Conservation (phyloP, 2,797 vertebrate genomes). For the Hemitrygon akajei region DNA sequence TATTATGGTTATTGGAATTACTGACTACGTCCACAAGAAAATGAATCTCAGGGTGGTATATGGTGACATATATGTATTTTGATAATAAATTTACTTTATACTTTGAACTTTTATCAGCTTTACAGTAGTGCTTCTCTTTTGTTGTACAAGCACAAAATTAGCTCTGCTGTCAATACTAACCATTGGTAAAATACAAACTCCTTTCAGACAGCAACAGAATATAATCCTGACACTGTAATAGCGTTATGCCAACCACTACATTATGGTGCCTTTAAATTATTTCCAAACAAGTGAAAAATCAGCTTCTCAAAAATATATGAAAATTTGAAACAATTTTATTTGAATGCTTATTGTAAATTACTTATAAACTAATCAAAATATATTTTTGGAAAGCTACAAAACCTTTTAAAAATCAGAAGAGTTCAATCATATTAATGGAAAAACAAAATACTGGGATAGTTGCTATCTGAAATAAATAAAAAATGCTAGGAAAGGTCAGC, state of each 20-base stretch:
- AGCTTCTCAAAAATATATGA: background rate
- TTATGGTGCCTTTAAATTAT: background rate
- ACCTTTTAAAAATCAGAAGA: background rate
- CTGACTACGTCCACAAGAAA: too few species aligned
- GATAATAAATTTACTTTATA: too few species aligned
- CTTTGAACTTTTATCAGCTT: too few species aligned
- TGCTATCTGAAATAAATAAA: too few species aligned
- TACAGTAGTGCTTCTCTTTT: background rate
- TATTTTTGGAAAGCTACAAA: constrained; percentile 7
- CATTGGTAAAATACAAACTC: background rate
- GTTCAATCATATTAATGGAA: background rate
- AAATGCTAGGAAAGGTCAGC: too few species aligned
- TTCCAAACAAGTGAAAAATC: background rate
- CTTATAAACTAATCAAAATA: background rate
- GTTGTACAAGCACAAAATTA: background rate
- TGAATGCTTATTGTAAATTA: background rate
- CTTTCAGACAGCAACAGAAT: too few species aligned
- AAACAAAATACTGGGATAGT: too few species aligned
- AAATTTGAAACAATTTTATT: background rate
- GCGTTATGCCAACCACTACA: too few species aligned
- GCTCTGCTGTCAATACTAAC: background rate
- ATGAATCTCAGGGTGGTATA: too few species aligned
- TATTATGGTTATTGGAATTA: too few species aligned
- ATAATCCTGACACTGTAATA: too few species aligned
- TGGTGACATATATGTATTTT: too few species aligned